Conservation (phyloP, 2,797 vertebrate species). For the Enteromius anoplus region DNA sequence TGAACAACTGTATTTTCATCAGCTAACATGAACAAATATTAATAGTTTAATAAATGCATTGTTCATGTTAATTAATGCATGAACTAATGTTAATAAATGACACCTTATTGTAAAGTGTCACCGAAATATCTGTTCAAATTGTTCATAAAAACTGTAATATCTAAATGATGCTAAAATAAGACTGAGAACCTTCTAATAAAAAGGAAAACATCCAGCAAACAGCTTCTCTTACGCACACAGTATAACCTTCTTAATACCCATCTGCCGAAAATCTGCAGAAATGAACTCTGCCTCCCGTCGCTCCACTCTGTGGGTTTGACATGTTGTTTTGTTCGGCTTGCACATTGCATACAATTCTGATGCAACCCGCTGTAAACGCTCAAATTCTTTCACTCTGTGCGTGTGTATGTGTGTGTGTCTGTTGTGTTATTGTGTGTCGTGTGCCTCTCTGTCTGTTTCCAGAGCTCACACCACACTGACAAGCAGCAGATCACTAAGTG, state of each 20-base stretch:
- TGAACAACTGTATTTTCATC: too few species aligned
- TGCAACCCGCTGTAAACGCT: slow-evolving; percentile 61
- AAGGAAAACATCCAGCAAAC: background rate
- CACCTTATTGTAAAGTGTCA: too few species aligned
- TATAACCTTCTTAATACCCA: slow-evolving; percentile 3
- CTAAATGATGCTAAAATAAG: background rate
- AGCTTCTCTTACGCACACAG: background rate
- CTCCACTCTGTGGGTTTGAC: slow-evolving; percentile 32
- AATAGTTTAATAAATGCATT: too few species aligned
- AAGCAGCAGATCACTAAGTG: slow-evolving; percentile 62
- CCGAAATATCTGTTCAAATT: background rate
- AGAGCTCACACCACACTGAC: slow-evolving; percentile 53
- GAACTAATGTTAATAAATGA: too few species aligned
- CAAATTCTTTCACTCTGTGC: slow-evolving; percentile 31
- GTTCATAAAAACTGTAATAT: background rate
- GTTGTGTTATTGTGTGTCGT: slow-evolving; percentile 45
- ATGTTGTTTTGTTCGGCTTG: slow-evolving; percentile 51
- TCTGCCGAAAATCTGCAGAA: slow-evolving; percentile 12
- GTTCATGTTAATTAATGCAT: too few species aligned
- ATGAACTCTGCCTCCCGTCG: background rate
- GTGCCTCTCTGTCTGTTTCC: slow-evolving; percentile 49
- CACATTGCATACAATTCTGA: slow-evolving; percentile 56
- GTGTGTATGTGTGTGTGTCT: slow-evolving; percentile 15
- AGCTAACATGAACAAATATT: too few species aligned
- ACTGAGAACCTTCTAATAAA: background rate